A percentile compares a stretch with the other conserved stretches of the same genome.
phyloP scores from a whole-genome alignment of 2,888 invertebrate species.

The Drosophila sordidula region DNA sequence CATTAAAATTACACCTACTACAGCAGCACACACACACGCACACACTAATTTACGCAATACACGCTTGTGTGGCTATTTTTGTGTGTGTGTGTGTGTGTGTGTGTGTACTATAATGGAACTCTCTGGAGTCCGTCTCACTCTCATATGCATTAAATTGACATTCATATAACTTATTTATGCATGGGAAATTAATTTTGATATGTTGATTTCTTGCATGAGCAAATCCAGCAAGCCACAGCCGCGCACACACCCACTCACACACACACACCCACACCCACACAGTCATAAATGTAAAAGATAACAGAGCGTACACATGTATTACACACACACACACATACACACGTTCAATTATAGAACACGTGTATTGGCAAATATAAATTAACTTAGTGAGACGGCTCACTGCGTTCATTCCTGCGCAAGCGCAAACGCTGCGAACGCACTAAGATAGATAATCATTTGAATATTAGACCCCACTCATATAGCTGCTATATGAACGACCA shows the following conservation, averaged over 20 bases:
- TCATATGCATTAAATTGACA: slow-evolving; percentile 74
- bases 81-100: slow-evolving; percentile 16
- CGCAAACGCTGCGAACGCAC: neutral
- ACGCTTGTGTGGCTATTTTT: slow-evolving; percentile 5
- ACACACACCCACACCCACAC: neutral
- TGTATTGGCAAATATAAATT: neutral
- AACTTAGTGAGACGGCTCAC: neutral
- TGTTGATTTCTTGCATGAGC: slow-evolving; percentile 77
- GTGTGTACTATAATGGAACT: slow-evolving; percentile 7
- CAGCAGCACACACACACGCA: slow-evolving; percentile 20
- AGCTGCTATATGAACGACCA: too few relatives aligned
- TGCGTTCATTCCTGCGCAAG: neutral
- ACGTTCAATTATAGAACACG: slow-evolving; percentile 9
- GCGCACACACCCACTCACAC: slow-evolving; percentile 3
- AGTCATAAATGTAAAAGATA: neutral
- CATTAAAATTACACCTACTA: slow-evolving; percentile 72
- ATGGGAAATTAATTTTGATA: slow-evolving; percentile 79
- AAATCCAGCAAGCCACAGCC: slow-evolving; percentile 43
- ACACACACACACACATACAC: slow-evolving; percentile 5
- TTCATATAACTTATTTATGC: slow-evolving; percentile 79
- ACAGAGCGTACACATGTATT: neutral
- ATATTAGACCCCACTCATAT: too few relatives aligned
- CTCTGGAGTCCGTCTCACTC: slow-evolving; percentile 17
- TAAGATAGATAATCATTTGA: too few relatives aligned
- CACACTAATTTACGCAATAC: slow-evolving; percentile 23